Evolutionary conservation across 2,797 vertebrate species (phyloP).

Genomic region (Parambassis ranga): DNA sequence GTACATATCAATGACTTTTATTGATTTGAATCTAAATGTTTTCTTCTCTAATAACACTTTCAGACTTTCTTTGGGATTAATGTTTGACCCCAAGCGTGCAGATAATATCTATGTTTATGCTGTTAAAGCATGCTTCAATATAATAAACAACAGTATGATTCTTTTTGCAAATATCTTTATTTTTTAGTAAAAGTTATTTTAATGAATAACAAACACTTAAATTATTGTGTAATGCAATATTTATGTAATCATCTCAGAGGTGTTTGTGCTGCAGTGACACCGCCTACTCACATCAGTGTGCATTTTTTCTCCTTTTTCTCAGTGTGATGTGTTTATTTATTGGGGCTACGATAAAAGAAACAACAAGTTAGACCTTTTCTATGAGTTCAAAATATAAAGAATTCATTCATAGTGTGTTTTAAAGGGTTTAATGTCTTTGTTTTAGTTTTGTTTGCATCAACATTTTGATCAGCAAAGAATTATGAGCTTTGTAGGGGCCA

Average conservation of each 20-base stretch:
- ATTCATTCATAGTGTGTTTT: constrained; percentile 44
- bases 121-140: constrained; percentile 33
- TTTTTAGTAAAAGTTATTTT: constrained; percentile 37
- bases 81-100: constrained; percentile 23
- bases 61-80: constrained; percentile 1
- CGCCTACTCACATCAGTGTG: constrained; percentile 21
- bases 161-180: constrained; percentile 59
- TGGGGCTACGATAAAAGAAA: constrained; percentile 45
- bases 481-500: constrained; percentile 26
- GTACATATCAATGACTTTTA: no score
- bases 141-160: constrained; percentile 40
- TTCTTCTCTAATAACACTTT: no score
- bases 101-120: constrained; percentile 61
- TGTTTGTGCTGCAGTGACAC: constrained; percentile 45
- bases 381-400: constrained; percentile 66
- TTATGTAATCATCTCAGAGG: constrained; percentile 60
- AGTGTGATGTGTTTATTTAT: constrained; percentile 49
- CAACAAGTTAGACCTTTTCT: constrained; percentile 50
- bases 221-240: constrained; percentile 62
- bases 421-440: constrained; percentile 38
- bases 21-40: no score
- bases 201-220: constrained; percentile 57
- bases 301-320: constrained; percentile 51
- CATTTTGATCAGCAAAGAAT: constrained; percentile 37
- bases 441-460: constrained; percentile 33